phyloP scores from a whole-genome alignment of 2,888 invertebrate species.

The Thymelicus lineola region DNA sequence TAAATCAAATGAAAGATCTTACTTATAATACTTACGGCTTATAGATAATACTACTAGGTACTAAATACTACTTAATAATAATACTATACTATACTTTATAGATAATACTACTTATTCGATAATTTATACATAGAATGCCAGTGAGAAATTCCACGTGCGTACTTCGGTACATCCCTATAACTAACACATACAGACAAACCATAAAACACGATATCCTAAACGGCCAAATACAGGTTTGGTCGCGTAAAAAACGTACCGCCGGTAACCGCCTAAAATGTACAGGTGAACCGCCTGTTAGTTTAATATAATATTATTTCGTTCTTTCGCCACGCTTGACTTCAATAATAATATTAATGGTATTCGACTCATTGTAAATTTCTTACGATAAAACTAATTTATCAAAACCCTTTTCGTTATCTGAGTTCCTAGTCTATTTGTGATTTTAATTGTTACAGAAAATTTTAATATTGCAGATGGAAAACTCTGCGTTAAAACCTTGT shows the following conservation, averaged over 20 bases:
- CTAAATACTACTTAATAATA: too few relatives aligned
- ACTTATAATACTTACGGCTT: too few relatives aligned
- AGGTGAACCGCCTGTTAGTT: conserved; percentile 12
- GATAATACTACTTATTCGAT: not conserved
- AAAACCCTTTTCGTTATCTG: not conserved
- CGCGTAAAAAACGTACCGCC: conserved; percentile 44
- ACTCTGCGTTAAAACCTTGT: too few relatives aligned
- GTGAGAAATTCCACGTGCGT: conserved; percentile 35
- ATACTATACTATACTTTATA: too few relatives aligned
- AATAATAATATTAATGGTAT: too few relatives aligned
- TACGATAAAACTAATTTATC: too few relatives aligned
- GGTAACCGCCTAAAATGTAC: conserved; percentile 35
- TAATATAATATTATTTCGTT: not conserved
- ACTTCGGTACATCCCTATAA: conserved; percentile 19
- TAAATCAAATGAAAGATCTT: too few relatives aligned
- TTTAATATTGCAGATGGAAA: too few relatives aligned
- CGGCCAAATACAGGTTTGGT: conserved; percentile 47
- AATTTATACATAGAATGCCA: not conserved
- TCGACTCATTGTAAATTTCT: too few relatives aligned
- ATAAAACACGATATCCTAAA: conserved; percentile 44
- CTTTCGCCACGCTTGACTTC: not conserved
- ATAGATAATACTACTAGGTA: too few relatives aligned
- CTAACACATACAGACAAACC: conserved; percentile 33
- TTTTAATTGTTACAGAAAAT: not conserved
- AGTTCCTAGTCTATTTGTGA: not conserved